Evolutionary conservation across 2,797 vertebrate species (phyloP), one percentile per base, ranked within the genome.

Genomic region (Anas bernieri): DNA sequence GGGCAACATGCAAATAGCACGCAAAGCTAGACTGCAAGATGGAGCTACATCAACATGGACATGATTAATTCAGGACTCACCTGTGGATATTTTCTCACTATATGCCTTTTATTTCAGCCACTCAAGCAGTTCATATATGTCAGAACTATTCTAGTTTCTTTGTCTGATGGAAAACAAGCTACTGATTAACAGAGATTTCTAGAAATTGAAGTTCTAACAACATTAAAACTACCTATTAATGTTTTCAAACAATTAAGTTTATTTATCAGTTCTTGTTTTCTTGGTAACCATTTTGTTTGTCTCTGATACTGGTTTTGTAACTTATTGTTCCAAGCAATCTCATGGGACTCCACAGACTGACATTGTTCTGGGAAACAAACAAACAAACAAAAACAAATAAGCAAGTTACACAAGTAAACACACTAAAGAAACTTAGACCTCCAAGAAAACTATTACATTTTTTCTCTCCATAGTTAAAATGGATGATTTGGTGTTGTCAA

Each of bases 361-460:
- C 1, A 12, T 35, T 83, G 21, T 58, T 61, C 20, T 37, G 7
- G 22, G 16, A 30, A 75, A 62, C 16, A 30, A 75, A 66, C 46
- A 48, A 48, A 23, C 46, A 45, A 74, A 11, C 2, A 30, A 25
- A 22, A 48, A 7, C 6, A 46, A 69, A 72, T 55, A 52, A 11
- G 0, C 6, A 35, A 26, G 5, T 31, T 31, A 55, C 5, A 39
- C 5, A 39, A 1, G 4, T 11, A 86, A 86, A 43, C 7, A 39
- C 11, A 59, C 3, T 31, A 25, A 67, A 87, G 10, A 72, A 52
- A 31, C 0, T 48, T 56, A 70, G 10, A 33, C 7, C 13, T 39
- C 37, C 63, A 59, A 5, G 7, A n/a, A 95, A 84, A 82, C 6
- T 43, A 30, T 17, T 26, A n/a, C 1, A 10, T 82, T 7, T 72